Conservation (phyloP, 2,113 vertebrate species). For the Leucopsar rothschildi region DNA sequence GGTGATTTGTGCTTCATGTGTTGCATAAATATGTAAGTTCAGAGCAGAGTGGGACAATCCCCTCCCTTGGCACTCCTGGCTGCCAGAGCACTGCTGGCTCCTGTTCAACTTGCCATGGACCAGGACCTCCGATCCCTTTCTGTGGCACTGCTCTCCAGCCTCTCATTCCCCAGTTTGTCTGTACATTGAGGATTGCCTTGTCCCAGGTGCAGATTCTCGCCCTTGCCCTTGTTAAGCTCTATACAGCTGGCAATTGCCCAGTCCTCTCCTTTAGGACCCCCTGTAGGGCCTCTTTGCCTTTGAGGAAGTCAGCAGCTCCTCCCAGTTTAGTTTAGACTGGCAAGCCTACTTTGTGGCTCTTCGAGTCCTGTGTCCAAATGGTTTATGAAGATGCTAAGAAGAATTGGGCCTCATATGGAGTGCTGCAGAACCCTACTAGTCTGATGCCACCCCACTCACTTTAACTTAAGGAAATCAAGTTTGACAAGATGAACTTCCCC, state of each 20-base stretch:
- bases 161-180: not conserved
- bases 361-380: not conserved
- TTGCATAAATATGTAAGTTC: not conserved
- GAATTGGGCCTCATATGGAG: not conserved
- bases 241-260: not conserved
- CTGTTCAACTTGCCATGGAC: fast-evolving
- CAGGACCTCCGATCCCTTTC: not conserved
- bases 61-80: not conserved
- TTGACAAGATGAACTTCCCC: not conserved
- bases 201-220: not conserved
- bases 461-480: not conserved
- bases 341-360: not conserved
- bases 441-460: not conserved
- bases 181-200: fast-evolving
- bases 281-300: not conserved
- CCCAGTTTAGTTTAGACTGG: not conserved
- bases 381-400: not conserved
- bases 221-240: not conserved
- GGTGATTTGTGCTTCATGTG: not conserved
- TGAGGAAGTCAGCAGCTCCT: not conserved
- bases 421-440: not conserved
- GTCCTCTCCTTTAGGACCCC: not conserved
- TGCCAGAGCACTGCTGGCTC: not conserved
- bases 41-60: not conserved
- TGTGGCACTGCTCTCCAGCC: not conserved